Percentiles rank a stretch among this genome's conserved stretches.
These are phyloP conservation scores for Gasterosteus nipponicus DNA, from an alignment of 2,113 vertebrate species.

Conservation along the genomic window DNA sequence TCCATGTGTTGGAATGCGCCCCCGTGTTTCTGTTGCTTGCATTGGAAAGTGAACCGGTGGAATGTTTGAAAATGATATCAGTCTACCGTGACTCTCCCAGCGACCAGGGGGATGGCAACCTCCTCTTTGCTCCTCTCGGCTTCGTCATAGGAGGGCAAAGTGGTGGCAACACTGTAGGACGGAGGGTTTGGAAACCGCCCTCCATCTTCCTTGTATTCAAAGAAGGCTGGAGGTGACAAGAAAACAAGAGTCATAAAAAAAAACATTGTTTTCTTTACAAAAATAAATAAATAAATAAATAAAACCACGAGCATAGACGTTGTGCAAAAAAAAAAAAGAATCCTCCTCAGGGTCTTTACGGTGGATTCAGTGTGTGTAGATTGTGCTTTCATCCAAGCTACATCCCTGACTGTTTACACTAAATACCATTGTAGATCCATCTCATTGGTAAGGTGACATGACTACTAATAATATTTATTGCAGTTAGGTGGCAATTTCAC, in stretches of 20 bases:
- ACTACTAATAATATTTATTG: background rate
- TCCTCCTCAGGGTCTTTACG: background rate
- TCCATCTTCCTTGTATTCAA: slow-evolving; percentile 96
- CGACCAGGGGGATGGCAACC: slow-evolving; percentile 89
- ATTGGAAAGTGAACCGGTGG: background rate
- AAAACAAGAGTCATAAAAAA: background rate
- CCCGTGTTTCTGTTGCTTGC: background rate
- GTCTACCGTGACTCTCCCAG: slow-evolving; percentile 87
- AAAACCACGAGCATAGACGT: background rate
- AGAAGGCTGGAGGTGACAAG: slow-evolving; percentile 83
- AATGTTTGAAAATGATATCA: background rate
- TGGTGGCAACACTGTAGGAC: slow-evolving; percentile 95
- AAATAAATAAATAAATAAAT: background rate
- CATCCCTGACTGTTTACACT: background rate
- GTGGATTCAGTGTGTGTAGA: background rate
- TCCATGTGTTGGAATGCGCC: background rate
- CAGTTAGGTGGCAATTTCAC: background rate
- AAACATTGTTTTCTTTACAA: background rate
- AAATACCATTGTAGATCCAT: too few relatives aligned
- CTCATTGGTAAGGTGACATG: too few relatives aligned
- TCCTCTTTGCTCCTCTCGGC: slow-evolving; percentile 94
- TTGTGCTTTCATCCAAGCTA: background rate
- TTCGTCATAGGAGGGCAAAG: slow-evolving; percentile 95
- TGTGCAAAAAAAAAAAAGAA: background rate
- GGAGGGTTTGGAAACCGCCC: slow-evolving; percentile 93